Percentiles rank a stretch among this genome's conserved stretches.
Conservation (phyloP, 2,888 invertebrate genomes). For the Theodoxus fluviatilis region DNA sequence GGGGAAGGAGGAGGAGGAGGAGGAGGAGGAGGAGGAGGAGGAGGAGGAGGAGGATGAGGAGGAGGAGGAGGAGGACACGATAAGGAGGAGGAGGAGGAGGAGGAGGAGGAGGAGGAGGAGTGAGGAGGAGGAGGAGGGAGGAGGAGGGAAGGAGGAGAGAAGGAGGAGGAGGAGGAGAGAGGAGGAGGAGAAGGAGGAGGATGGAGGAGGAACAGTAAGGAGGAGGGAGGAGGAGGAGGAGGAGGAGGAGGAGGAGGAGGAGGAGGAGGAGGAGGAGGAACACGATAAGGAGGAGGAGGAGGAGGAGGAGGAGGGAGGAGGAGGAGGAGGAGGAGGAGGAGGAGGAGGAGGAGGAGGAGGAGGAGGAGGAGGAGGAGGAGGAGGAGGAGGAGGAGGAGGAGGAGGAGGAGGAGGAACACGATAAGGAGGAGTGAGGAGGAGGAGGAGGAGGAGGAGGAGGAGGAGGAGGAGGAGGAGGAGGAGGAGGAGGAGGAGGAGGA, state of each 20-base stretch:
- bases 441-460: too few relatives aligned
- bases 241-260: not conserved
- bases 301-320: not conserved
- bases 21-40: slow-evolving; percentile 8
- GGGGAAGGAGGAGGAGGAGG: slow-evolving; percentile 5
- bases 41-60: not conserved
- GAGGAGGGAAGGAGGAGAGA: not conserved
- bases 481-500: too few relatives aligned
- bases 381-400: too few relatives aligned
- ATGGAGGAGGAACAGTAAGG: not conserved
- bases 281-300: not conserved
- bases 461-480: too few relatives aligned
- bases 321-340: not conserved
- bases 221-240: not conserved
- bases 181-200: not conserved
- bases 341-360: not conserved
- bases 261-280: not conserved
- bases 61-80: not conserved
- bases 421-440: too few relatives aligned
- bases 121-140: not conserved
- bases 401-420: too few relatives aligned
- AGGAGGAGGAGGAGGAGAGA: not conserved
- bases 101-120: not conserved
- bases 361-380: not conserved
- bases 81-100: not conserved